phyloP scores from a whole-genome alignment of 2,113 vertebrate genomes.

The Rafetus swinhoei region DNA sequence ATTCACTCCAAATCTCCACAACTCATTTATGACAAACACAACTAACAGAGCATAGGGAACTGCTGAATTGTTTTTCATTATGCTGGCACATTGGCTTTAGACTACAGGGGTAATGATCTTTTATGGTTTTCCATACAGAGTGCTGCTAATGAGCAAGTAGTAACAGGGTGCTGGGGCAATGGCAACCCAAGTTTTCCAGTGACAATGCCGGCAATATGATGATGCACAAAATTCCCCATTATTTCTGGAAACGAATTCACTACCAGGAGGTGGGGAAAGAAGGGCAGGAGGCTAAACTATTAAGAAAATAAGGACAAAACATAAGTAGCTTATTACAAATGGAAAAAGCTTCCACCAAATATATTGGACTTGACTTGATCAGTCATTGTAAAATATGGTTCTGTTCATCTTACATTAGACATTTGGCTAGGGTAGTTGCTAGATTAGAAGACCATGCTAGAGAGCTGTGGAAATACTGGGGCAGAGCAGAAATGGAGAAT shows the following conservation, averaged over 20 bases:
- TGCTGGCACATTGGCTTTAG: constrained; percentile 79
- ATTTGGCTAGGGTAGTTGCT: neutral
- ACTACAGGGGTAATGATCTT: constrained; percentile 87
- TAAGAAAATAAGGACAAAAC: constrained; percentile 62
- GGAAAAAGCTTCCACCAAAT: constrained; percentile 50
- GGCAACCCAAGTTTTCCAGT: constrained; percentile 58
- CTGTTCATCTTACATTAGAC: accelerated
- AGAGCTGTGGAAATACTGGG: neutral
- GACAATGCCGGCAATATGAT: constrained; percentile 58
- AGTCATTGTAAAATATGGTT: constrained; percentile 17
- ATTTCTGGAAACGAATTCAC: constrained; percentile 63
- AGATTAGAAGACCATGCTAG: neutral
- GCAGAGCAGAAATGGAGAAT: neutral
- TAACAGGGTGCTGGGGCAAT: constrained; percentile 57
- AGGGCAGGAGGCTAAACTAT: constrained; percentile 46
- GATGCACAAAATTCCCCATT: constrained; percentile 64
- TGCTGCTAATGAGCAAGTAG: constrained; percentile 79
- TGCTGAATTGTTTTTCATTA: constrained; percentile 90
- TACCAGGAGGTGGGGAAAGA: constrained; percentile 16
- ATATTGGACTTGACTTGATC: constrained; percentile 22
- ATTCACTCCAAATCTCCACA: constrained; percentile 85
- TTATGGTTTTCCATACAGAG: constrained; percentile 81
- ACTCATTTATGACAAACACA: constrained; percentile 92
- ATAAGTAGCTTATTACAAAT: constrained; percentile 63
- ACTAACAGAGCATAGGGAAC: constrained; percentile 86